These are phyloP conservation scores for Bombus pyrosoma DNA, from an alignment of 1,140 invertebrate genomes.

Conservation along the genomic window DNA sequence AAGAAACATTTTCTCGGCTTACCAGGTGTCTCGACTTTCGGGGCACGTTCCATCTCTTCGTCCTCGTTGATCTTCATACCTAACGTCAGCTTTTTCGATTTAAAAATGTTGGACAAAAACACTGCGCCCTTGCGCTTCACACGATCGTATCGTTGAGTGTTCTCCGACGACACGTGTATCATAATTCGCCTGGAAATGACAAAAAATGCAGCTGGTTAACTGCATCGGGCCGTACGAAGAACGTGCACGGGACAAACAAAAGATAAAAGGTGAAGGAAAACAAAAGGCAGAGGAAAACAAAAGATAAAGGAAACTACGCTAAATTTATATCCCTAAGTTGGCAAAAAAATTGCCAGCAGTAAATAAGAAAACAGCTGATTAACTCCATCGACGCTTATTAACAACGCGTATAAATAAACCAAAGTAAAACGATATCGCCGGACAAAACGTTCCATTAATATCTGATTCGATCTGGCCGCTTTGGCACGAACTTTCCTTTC, in stretches of 20 bases:
- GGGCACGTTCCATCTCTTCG: constrained; percentile 76
- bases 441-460: too few species aligned
- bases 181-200: constrained; percentile 74
- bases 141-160: constrained; percentile 75
- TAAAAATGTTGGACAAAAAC: constrained; percentile 78
- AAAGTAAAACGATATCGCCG: too few species aligned
- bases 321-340: neutral
- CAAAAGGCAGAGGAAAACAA: neutral
- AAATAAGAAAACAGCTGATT: too few species aligned
- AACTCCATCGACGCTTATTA: too few species aligned
- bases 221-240: too few species aligned
- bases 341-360: neutral
- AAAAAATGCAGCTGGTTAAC: neutral
- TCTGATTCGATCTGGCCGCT: too few species aligned
- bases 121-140: constrained; percentile 78
- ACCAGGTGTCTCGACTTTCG: constrained; percentile 79
- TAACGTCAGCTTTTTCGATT: constrained; percentile 75
- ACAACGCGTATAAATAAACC: too few species aligned
- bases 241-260: too few species aligned
- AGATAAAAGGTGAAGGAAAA: too few species aligned
- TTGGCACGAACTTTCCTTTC: too few species aligned
- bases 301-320: neutral
- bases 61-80: constrained; percentile 81
- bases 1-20: constrained; percentile 25
- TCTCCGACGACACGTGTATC: constrained; percentile 78